phyloP scores from a whole-genome alignment of 2,113 vertebrate species.

The Lota lota region DNA sequence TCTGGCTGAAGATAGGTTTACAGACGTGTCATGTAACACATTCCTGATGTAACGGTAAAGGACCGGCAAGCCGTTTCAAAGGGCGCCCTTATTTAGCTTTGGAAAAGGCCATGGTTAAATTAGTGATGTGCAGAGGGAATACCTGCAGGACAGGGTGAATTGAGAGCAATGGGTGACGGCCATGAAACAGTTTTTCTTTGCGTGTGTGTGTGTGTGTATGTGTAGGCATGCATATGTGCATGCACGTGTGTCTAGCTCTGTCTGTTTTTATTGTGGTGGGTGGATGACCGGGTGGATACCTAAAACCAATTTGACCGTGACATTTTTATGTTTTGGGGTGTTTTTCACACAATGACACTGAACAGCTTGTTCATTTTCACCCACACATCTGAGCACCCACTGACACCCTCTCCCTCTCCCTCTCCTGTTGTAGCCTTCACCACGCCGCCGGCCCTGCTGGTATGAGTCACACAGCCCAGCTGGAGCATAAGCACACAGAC shows the following conservation, averaged over 20 bases:
- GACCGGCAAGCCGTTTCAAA: conserved; percentile 49
- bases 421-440: conserved; percentile 20
- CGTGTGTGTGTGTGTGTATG: conserved; percentile 16
- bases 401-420: conserved; percentile 44
- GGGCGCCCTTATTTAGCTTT: conserved; percentile 37
- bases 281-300: neutral
- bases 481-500: no score
- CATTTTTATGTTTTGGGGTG: conserved; percentile 15
- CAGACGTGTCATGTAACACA: conserved; percentile 42
- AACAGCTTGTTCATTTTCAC: conserved; percentile 28
- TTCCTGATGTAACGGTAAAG: conserved; percentile 23
- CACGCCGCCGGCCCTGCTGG: no score
- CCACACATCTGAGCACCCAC: conserved; percentile 3
- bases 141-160: no score
- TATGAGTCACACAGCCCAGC: no score
- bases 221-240: conserved; percentile 11
- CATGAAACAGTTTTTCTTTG: conserved; percentile 5
- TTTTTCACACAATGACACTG: conserved; percentile 23
- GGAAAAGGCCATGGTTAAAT: conserved; percentile 51
- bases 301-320: no score
- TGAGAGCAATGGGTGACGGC: conserved; percentile 6
- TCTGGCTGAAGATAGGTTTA: conserved; percentile 41
- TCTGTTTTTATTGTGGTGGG: conserved; percentile 10
- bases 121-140: conserved; percentile 36
- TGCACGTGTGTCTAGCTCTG: conserved; percentile 13